phyloP scores from a whole-genome alignment of 2,113 vertebrate genomes.

The Aldabrachelys gigantea region DNA sequence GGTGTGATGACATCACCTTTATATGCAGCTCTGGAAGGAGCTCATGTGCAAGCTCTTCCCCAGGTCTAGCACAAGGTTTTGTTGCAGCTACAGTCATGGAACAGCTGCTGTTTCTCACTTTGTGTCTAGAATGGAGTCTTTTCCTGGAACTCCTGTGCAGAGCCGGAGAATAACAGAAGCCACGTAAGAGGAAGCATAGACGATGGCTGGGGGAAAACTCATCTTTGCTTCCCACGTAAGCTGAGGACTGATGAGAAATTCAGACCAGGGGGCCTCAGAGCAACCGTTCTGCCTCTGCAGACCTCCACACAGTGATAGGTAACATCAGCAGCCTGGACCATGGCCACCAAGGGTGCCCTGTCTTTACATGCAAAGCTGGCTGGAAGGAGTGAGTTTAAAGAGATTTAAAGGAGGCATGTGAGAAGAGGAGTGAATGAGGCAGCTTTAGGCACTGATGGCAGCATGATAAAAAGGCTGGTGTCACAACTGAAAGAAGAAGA shows the following conservation, averaged over 20 bases:
- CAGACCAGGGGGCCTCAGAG: background rate
- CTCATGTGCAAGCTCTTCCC: background rate
- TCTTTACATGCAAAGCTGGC: background rate
- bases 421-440: rapidly evolving
- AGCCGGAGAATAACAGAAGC: background rate
- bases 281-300: background rate
- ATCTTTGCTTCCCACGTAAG: background rate
- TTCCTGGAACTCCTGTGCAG: too few species aligned
- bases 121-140: background rate
- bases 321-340: background rate
- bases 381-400: background rate
- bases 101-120: background rate
- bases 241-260: background rate
- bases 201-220: background rate
- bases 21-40: background rate
- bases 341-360: background rate
- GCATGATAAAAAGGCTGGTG: background rate
- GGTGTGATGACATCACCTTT: background rate
- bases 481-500: rapidly evolving
- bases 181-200: background rate
- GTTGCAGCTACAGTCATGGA: background rate
- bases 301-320: background rate
- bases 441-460: background rate
- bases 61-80: background rate
- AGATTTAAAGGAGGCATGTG: background rate